Percentiles rank a stretch among this genome's conserved stretches.
Conservation (phyloP, 2,797 vertebrate genomes). For the Spinus olivaceus region DNA sequence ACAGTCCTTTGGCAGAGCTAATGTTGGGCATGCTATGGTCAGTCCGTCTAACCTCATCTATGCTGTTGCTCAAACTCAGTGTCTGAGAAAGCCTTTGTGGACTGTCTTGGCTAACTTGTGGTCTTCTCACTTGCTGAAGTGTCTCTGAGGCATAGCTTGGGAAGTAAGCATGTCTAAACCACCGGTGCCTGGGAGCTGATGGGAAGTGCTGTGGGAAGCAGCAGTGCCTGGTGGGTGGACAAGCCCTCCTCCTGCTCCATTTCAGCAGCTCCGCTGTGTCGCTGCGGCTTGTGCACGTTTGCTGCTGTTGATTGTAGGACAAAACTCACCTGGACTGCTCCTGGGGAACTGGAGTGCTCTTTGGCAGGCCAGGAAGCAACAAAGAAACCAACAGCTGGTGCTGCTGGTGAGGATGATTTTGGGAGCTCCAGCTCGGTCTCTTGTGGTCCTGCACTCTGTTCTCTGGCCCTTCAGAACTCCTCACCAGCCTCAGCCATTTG, state of each 20-base stretch:
- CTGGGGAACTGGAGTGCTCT: background rate
- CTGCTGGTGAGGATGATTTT: background rate
- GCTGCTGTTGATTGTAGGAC: background rate
- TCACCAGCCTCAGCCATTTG: background rate
- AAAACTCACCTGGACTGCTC: background rate
- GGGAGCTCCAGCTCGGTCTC: fast-evolving
- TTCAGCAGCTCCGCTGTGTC: background rate
- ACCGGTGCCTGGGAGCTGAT: background rate
- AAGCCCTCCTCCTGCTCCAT: background rate
- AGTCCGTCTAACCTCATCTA: background rate
- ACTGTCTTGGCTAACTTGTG: background rate
- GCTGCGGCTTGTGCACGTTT: fast-evolving
- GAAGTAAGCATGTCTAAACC: background rate
- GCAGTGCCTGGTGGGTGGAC: background rate
- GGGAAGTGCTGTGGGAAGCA: background rate
- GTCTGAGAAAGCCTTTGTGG: background rate
- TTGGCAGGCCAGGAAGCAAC: background rate
- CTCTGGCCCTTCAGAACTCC: fast-evolving
- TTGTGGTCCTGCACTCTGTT: background rate
- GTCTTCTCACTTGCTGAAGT: background rate
- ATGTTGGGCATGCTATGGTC: background rate
- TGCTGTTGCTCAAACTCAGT: background rate
- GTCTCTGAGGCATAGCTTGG: background rate
- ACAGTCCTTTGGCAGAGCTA: background rate
- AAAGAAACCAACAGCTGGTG: background rate